Evolutionary conservation across 2,797 vertebrate species (phyloP).

Genomic region (Tokudaia muenninki): DNA sequence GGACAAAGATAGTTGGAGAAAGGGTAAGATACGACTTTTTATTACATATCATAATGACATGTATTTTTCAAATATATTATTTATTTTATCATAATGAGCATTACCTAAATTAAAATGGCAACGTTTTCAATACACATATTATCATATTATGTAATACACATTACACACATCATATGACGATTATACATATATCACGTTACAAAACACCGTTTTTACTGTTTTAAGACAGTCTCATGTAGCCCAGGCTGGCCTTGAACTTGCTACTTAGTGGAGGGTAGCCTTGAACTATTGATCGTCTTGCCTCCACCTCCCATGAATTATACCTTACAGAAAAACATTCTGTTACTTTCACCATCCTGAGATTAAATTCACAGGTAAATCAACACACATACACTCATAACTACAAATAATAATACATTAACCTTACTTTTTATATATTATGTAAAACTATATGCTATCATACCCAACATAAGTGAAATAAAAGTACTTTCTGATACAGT

Average conservation of each 20-base stretch:
- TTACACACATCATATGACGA: neutral
- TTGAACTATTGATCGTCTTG: neutral
- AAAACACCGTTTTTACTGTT: constrained; percentile 49
- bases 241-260: constrained; percentile 3
- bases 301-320: neutral
- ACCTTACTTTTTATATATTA: neutral
- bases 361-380: constrained; percentile 58
- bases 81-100: neutral
- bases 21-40: constrained; percentile 26
- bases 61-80: constrained; percentile 54
- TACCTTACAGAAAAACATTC: neutral
- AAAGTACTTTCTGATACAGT: constrained; percentile 44
- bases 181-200: neutral
- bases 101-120: constrained; percentile 45
- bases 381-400: neutral
- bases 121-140: constrained; percentile 39
- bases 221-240: neutral
- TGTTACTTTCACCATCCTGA: constrained; percentile 63
- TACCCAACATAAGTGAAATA: constrained; percentile 52
- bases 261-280: neutral
- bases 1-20: neutral
- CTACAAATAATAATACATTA: neutral
- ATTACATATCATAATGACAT: constrained; percentile 50
- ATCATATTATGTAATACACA: neutral
- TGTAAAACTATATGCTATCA: neutral